Evolutionary conservation across 2,888 invertebrate genomes (phyloP).

Genomic region (Opisthograptis luteolata): DNA sequence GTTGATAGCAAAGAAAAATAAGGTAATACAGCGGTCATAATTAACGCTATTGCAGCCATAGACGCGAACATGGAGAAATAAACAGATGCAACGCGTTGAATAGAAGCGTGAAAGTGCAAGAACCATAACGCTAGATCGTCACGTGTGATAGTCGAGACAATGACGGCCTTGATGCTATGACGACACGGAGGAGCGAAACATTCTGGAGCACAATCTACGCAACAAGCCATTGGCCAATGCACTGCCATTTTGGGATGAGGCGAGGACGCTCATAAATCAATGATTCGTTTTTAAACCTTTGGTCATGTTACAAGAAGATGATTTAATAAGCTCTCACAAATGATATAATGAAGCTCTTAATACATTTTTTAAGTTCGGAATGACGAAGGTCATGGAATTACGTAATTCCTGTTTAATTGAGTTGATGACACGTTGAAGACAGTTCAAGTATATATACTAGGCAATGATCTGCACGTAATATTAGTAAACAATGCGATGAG

Average conservation of each 20-base stretch:
- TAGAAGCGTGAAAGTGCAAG: slow-evolving; percentile 45
- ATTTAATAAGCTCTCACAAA: slow-evolving; percentile 43
- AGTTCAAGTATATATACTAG: too few relatives aligned
- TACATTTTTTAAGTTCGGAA: slow-evolving; percentile 29
- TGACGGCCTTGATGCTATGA: slow-evolving; percentile 60
- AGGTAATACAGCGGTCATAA: slow-evolving; percentile 8
- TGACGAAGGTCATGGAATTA: slow-evolving; percentile 39
- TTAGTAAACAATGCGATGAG: slow-evolving; percentile 39
- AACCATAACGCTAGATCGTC: slow-evolving; percentile 44
- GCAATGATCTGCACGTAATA: slow-evolving; percentile 26
- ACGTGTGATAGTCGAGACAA: slow-evolving; percentile 66
- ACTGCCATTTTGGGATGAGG: slow-evolving; percentile 43
- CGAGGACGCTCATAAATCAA: slow-evolving; percentile 61
- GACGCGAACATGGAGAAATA: slow-evolving; percentile 16
- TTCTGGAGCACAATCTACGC: slow-evolving; percentile 47
- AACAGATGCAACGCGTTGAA: slow-evolving; percentile 30
- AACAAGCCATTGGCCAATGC: slow-evolving; percentile 54
- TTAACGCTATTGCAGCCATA: slow-evolving; percentile 12
- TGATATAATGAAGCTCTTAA: slow-evolving; percentile 32
- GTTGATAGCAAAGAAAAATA: slow-evolving; percentile 18
- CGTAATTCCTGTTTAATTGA: slow-evolving; percentile 32
- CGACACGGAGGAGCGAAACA: slow-evolving; percentile 53
- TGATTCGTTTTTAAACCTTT: slow-evolving; percentile 51
- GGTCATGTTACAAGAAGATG: slow-evolving; percentile 50
- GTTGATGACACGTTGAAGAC: slow-evolving; percentile 28